These are phyloP conservation scores for Dunckerocampus dactyliophorus DNA, from an alignment of 2,113 vertebrate genomes.

Conservation along the genomic window DNA sequence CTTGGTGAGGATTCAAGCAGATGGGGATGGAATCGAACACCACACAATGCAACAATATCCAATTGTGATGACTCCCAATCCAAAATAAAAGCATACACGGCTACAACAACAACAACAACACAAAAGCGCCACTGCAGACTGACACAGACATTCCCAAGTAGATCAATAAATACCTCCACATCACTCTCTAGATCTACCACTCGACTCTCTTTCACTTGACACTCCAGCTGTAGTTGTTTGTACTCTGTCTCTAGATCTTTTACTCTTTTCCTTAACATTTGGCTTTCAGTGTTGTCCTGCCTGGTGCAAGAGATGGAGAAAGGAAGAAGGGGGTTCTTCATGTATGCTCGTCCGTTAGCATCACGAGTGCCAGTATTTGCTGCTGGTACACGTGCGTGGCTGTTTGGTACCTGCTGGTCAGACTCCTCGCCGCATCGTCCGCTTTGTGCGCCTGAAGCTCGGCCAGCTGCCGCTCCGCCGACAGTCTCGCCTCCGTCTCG, in stretches of 20 bases:
- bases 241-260: constrained; percentile 81
- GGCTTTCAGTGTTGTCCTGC: constrained; percentile 77
- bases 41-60: constrained; percentile 18
- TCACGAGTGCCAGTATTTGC: not conserved
- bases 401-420: constrained; percentile 63
- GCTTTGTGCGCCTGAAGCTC: constrained; percentile 72
- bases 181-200: constrained; percentile 76
- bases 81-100: not conserved
- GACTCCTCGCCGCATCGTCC: constrained; percentile 70
- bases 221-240: constrained; percentile 79
- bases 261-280: constrained; percentile 79
- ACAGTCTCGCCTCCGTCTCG: constrained; percentile 70
- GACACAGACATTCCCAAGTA: constrained; percentile 60
- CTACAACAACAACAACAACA: constrained; percentile 41
- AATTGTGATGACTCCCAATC: constrained; percentile 33
- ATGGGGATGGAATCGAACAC: not conserved
- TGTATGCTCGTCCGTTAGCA: not conserved
- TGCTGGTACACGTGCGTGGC: not conserved
- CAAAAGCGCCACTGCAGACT: constrained; percentile 11
- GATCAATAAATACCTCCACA: constrained; percentile 70
- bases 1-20: no score
- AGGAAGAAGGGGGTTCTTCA: not conserved
- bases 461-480: constrained; percentile 68
- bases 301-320: constrained; percentile 68
- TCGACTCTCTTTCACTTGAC: constrained; percentile 75